A percentile compares a stretch with the other conserved stretches of the same genome.
These are phyloP conservation scores for Ophiothrix spiculata DNA, from an alignment of 35 echinoderm and acorn worm genomes.

Conservation along the genomic window DNA sequence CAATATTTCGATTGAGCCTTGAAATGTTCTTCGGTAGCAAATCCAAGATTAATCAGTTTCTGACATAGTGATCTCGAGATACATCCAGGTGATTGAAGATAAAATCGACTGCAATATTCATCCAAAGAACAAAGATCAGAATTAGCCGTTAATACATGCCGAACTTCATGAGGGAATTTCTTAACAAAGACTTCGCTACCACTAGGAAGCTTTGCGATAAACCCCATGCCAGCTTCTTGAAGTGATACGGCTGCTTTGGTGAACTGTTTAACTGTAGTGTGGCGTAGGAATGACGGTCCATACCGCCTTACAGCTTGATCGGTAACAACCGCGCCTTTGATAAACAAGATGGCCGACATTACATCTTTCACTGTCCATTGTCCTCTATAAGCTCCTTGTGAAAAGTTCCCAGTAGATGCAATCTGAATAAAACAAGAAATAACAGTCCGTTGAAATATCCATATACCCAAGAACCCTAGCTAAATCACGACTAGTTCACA, in stretches of 20 bases:
- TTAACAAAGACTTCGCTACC: background rate
- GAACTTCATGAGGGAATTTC: background rate
- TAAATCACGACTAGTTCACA: no score
- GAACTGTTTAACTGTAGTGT: background rate
- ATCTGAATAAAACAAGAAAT: no score
- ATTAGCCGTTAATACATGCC: background rate
- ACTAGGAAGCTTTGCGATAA: background rate
- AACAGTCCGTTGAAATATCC: no score
- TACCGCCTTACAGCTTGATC: background rate
- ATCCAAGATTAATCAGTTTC: background rate
- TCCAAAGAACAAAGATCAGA: background rate
- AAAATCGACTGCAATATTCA: background rate
- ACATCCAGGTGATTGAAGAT: slow-evolving; percentile 1
- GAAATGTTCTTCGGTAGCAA: background rate
- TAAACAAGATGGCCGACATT: background rate
- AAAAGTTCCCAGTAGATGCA: no score
- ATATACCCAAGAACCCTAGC: no score
- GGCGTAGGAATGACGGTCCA: background rate
- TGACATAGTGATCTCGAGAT: background rate
- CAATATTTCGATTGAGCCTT: no score
- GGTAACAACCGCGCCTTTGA: background rate
- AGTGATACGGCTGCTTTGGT: background rate
- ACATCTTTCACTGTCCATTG: background rate
- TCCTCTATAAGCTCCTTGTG: background rate
- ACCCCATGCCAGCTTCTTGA: background rate